Base-by-base conservation (phyloP, 2,113 vertebrate genomes). In the Paedocypris sp. region DNA sequence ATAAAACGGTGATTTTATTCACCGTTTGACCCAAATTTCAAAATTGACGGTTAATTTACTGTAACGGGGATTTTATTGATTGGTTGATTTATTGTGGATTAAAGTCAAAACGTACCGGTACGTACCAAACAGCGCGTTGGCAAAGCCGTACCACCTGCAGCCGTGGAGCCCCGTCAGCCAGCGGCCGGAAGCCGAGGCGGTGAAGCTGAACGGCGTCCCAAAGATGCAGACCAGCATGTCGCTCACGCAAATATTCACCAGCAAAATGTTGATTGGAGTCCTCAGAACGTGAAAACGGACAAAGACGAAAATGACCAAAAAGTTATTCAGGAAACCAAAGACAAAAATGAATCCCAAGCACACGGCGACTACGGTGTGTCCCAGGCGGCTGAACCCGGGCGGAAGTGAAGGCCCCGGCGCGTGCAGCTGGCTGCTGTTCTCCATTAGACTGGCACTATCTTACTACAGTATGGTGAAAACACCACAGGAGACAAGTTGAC, bases 121-220 rank as follows among this genome's bases (percentile, higher is more conserved):
- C 68, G 68, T 23, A 77, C 75, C 68, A 13, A 75, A 77, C 4
- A 75, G 41, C 11, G 75, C 45, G 42, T 77, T 77, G 41, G 69
- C 70, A 56, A 77, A 77, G 10, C 75, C 75, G 41, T 75, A 77
- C 75, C 75, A 73, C 49, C 42, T 71, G 50, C 75, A 77, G 25
- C 73, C 64, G n/a, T 48, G 45, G 8, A 31, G 11, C 25, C 73
- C 75, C 6, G 68, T 67, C 23, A 77, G 53, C 75, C 75, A 73
- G 6, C 65, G 29, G 6, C 75, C 72, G 22, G 47, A 51, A 10
- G 73, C 25, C 25, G 64, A 74, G 32, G 74, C 66, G n/a, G 67
- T 61, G 42, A 76, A 74, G 31, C 69, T 74, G 52, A 75, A 67
- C 1, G 75, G 73, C 33, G 75, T 77, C 3, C 73, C 73, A n/a